phyloP scores from a whole-genome alignment of 2,797 vertebrate genomes.

The Morelia viridis region DNA sequence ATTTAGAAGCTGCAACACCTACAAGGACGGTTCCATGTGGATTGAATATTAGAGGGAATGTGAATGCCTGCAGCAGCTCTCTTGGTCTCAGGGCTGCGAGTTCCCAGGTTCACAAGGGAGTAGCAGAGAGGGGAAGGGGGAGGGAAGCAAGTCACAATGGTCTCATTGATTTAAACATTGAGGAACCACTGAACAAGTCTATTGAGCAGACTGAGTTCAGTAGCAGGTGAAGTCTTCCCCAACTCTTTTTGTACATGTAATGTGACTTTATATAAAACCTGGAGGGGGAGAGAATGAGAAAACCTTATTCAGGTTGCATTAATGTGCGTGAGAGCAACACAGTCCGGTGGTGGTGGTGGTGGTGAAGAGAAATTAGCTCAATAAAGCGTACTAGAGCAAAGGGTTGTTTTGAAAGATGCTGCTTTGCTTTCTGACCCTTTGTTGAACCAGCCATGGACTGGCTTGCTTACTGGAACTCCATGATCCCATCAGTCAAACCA shows the following conservation, averaged over 20 bases:
- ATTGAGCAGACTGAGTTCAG: constrained; percentile 62
- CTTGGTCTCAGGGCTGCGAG: not conserved
- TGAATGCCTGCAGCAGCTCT: not conserved
- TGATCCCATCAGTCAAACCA: constrained; percentile 62
- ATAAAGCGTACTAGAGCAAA: constrained; percentile 1
- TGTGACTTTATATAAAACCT: constrained; percentile 19
- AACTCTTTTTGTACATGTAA: not conserved
- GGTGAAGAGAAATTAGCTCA: not conserved
- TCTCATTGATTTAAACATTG: constrained; percentile 37
- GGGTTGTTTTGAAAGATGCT: constrained; percentile 11
- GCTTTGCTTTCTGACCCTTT: constrained; percentile 65
- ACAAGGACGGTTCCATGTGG: not conserved
- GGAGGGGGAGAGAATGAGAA: constrained; percentile 14
- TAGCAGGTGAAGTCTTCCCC: constrained; percentile 61
- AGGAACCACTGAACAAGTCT: constrained; percentile 50
- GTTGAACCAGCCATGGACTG: constrained; percentile 51
- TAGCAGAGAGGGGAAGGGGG: constrained; percentile 20
- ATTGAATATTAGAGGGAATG: not conserved
- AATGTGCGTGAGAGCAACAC: constrained; percentile 10
- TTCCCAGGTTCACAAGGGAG: not conserved
- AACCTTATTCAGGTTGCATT: constrained; percentile 27
- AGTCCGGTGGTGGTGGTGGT: not conserved
- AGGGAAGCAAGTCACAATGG: constrained; percentile 49
- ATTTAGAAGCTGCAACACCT: constrained; percentile 27
- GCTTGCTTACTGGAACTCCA: constrained; percentile 63